These are phyloP conservation scores for Neodiprion pinetum DNA, from an alignment of 1,140 invertebrate genomes.

Conservation along the genomic window DNA sequence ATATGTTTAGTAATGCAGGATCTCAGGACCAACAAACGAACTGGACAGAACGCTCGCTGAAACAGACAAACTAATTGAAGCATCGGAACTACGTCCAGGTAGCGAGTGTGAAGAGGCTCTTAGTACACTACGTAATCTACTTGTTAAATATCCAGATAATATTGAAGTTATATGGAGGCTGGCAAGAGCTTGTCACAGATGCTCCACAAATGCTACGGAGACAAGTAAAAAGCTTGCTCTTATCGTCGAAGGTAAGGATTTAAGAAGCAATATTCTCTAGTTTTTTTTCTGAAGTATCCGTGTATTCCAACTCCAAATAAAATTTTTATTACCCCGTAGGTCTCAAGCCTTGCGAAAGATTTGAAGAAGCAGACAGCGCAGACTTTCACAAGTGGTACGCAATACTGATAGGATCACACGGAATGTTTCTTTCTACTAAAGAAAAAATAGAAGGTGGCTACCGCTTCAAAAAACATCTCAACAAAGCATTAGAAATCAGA, in stretches of 20 bases:
- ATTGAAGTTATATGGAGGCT: conserved; percentile 73
- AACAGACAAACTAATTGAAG: conserved; percentile 42
- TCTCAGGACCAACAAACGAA: conserved; percentile 41
- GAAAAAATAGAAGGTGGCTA: conserved; percentile 76
- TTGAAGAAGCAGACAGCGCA: conserved; percentile 64
- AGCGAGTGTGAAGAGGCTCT: conserved; percentile 43
- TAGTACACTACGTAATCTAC: conserved; percentile 49
- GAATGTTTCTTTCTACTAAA: conserved; percentile 67
- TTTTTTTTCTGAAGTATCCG: conserved; percentile 13
- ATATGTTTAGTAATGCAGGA: conserved; percentile 61
- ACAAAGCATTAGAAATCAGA: conserved; percentile 71
- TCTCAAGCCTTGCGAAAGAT: conserved; percentile 66
- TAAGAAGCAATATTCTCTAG: no score
- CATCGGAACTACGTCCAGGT: conserved; percentile 29
- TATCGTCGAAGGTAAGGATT: conserved; percentile 64
- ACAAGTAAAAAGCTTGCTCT: conserved; percentile 62
- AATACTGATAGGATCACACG: conserved; percentile 72
- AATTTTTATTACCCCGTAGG: conserved; percentile 55
- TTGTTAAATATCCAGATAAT: conserved; percentile 54
- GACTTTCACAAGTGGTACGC: conserved; percentile 84
- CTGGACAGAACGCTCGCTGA: conserved; percentile 38
- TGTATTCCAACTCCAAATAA: background rate
- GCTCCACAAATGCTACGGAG: conserved; percentile 60
- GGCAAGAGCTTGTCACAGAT: conserved; percentile 69
- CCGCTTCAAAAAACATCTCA: conserved; percentile 76